Conservation (phyloP, 1,140 invertebrate genomes). For the Diorhabda carinulata region DNA sequence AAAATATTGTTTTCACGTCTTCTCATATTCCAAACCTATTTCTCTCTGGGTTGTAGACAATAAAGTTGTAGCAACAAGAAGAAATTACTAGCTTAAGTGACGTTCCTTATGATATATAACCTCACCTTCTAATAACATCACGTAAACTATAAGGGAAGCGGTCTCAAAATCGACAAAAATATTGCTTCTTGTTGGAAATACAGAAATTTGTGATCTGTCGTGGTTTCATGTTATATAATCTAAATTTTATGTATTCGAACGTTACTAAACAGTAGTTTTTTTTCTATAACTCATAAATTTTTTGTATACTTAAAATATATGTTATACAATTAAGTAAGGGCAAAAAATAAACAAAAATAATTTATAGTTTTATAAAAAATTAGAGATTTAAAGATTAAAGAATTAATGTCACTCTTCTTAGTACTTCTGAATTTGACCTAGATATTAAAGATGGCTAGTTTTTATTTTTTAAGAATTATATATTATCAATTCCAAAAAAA, state of each 20-base stretch:
- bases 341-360: too few relatives aligned
- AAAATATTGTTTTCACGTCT: not conserved
- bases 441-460: too few relatives aligned
- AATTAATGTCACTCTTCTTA: too few relatives aligned
- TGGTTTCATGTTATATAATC: constrained; percentile 7
- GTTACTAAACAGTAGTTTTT: not conserved
- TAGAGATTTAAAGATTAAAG: too few relatives aligned
- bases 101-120: constrained; percentile 36
- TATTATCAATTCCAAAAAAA: too few relatives aligned
- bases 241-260: not conserved
- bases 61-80: constrained; percentile 27
- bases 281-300: too few relatives aligned
- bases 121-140: constrained; percentile 37
- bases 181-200: constrained; percentile 12
- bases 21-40: not conserved
- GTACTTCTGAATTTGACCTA: too few relatives aligned
- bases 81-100: constrained; percentile 33
- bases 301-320: too few relatives aligned
- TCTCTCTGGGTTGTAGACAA: constrained; percentile 21
- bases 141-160: constrained; percentile 39
- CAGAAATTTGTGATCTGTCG: constrained; percentile 2
- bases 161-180: constrained; percentile 36
- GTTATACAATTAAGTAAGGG: too few relatives aligned
- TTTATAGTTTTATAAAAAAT: too few relatives aligned
- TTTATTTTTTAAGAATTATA: too few relatives aligned